Evolutionary conservation across 2,888 invertebrate species (phyloP), one percentile per base, ranked within the genome.

Genomic region (Chromoteleia sp.): DNA sequence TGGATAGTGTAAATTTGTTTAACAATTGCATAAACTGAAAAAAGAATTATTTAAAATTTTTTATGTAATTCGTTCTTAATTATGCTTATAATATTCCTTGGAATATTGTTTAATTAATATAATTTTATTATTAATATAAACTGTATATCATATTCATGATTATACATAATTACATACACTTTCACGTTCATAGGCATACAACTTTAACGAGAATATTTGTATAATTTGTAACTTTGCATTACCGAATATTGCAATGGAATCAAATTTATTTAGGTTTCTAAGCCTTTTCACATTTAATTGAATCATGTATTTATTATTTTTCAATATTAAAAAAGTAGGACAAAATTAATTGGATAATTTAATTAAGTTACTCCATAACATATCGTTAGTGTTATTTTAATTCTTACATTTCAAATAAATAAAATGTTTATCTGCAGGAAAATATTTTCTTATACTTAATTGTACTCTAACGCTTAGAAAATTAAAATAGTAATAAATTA

Each of bases 101-200:
- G 36, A 36, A 10, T 29, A 3, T 29, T n/a, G 8, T 29, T 29
- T 29, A 29, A 29, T 29, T 29, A 8, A 29, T 25, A 25, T 25
- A 25, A 6, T 25, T 25, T 25, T 25, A 25, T 25, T 25, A 25
- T n/a, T n/a, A n/a, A 6, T 25, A 25, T 25, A 2, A 4, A 0
- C n/a, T n/a, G 36, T 36, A 15, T 41, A 15, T 17, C 4, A 15
- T 41, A 19, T 29, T 29, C 14, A 25, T 21, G 12, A 52, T 52
- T 17, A 29, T 29, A 29, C 0, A 29, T n/a, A 14, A 52, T 52
- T 52, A 7, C 21, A 52, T 21, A 52, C 25, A 52, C 52, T 52
- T 52, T 52, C 52, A 10, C 52, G 14, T 21, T 52, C 25, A 52
- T 29, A 25, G 10, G 48, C 48, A 21, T 48, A 19, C 21, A 17